A percentile compares a stretch with the other conserved stretches of the same genome.
phyloP scores from a whole-genome alignment of 2,888 invertebrate genomes.

The Trichogramma evanescens region DNA sequence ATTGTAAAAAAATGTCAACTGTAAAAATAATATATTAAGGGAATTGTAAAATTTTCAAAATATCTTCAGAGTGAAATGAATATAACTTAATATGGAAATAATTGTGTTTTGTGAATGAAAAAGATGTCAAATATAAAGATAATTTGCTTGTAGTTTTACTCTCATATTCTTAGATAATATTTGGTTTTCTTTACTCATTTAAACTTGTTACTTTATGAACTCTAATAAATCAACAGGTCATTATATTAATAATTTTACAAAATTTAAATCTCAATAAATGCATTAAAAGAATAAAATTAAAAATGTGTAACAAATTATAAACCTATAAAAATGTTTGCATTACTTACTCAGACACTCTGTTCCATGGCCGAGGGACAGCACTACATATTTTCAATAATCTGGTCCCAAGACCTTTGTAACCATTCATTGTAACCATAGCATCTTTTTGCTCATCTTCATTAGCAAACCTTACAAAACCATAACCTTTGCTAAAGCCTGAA shows the following conservation, averaged over 20 bases:
- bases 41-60: constrained; percentile 12
- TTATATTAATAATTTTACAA: not conserved
- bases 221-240: not conserved
- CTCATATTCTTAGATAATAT: not conserved
- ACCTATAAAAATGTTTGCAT: not conserved
- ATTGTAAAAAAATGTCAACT: constrained; percentile 1
- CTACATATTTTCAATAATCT: constrained; percentile 88
- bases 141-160: too few relatives aligned
- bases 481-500: constrained; percentile 88
- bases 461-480: constrained; percentile 91
- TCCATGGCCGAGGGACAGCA: constrained; percentile 76
- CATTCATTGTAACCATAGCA: constrained; percentile 88
- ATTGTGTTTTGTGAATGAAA: not conserved
- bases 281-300: not conserved
- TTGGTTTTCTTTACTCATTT: not conserved
- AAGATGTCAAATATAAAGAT: too few relatives aligned
- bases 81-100: not conserved
- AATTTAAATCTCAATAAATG: not conserved
- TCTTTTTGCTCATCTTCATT: constrained; percentile 91
- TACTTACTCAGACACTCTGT: constrained; percentile 39
- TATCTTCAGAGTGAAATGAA: not conserved
- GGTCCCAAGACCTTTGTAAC: constrained; percentile 78
- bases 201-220: not conserved
- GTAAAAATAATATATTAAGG: not conserved
- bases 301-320: not conserved